These are phyloP conservation scores for Zelostemma sp. DNA, from an alignment of 1,140 invertebrate genomes.

Conservation along the genomic window DNA sequence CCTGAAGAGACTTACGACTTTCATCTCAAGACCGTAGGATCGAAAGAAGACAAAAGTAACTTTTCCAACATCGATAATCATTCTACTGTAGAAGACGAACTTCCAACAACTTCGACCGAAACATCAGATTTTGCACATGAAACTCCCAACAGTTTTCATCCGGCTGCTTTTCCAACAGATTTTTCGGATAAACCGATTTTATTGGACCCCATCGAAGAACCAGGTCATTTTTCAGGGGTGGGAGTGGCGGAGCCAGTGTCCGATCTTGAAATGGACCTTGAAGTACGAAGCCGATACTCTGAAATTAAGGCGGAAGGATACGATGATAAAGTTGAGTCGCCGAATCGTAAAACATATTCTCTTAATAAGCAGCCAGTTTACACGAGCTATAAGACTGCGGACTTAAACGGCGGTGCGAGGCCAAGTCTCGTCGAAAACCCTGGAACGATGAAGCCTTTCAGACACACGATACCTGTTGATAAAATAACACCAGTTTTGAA, in stretches of 20 bases:
- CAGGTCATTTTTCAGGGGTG: conserved; percentile 46
- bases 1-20: conserved; percentile 58
- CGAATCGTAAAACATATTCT: conserved; percentile 30
- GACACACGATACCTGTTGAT: conserved; percentile 77
- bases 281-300: conserved; percentile 56
- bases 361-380: conserved; percentile 69
- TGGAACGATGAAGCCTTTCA: conserved; percentile 62
- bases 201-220: conserved; percentile 18
- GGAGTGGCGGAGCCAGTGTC: conserved; percentile 62
- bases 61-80: too few relatives aligned
- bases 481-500: conserved; percentile 70
- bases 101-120: too few relatives aligned
- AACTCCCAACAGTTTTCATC: too few relatives aligned
- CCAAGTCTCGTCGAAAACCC: conserved; percentile 59
- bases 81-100: too few relatives aligned
- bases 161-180: not conserved
- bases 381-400: conserved; percentile 77
- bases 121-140: too few relatives aligned
- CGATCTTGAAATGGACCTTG: conserved; percentile 59
- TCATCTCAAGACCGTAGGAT: conserved; percentile 50
- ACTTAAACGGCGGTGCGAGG: conserved; percentile 63
- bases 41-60: conserved; percentile 1
- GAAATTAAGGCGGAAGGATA: conserved; percentile 40
- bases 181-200: conserved; percentile 17
- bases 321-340: conserved; percentile 24